Evolutionary conservation across 2,888 invertebrate species (phyloP), one percentile per base, ranked within the genome.

Genomic region (Brenthis ino): DNA sequence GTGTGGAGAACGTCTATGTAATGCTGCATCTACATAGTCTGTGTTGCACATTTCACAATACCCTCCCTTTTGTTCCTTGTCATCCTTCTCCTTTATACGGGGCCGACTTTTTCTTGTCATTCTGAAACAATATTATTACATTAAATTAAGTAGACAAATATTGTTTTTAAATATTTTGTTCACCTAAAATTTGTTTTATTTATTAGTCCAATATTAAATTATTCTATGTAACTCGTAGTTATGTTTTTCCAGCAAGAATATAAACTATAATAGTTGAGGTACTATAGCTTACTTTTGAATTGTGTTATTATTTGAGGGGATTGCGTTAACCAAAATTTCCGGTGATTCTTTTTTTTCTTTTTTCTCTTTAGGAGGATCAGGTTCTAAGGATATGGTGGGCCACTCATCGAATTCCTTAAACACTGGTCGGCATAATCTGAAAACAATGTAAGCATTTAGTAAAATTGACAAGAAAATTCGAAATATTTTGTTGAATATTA

Each of bases 1-100:
- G 77, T 95, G 95, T 77, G 96, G 95, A 47, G 96, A 96, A 74
- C 95, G 95, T 24, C 96, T 89, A 81, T 97, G 97, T 73, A 95
- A 93, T 16, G 94, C 94, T 14, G 96, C 91, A 80, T 95, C 95
- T 70, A 93, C 94, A 85, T 96, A 97, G 78, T 96, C 96, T 61
- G 94, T 89, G 81, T 95, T 96, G 85, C 97, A 97, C 85, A 97
- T 95, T 88, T 97, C 96, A 89, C 96, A 97, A 81, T 96, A 96
- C 20, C 97, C 97, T 56, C 94, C 94, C 69, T 87, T 88, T 51
- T 79, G 79, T 72, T 90, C 91, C 72, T 87, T 87, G 65, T 90
- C 90, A 67, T 89, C 88, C 61, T 83, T 86, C 67, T 93, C 93
- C 72, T 91, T 92, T 65, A 90, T 85, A 58, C 91, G 85, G 8